Evolutionary conservation across 2,797 vertebrate genomes (phyloP), one percentile per base, ranked within the genome.

Genomic region (Phataginus tetradactyla): DNA sequence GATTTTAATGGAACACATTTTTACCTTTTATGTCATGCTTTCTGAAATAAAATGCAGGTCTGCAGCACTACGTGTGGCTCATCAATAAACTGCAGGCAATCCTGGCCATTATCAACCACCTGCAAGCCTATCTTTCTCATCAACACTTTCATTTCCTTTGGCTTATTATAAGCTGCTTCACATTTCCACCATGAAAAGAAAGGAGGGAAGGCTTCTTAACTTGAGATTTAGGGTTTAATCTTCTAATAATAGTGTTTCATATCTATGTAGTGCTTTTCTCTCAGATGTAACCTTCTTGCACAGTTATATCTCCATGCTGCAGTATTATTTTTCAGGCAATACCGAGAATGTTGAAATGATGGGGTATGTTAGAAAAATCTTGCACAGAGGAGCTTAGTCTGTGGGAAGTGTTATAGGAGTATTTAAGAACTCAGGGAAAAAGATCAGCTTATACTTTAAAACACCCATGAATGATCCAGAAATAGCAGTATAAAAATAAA

Each of bases 1-100:
- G 91, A 78, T 95, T 98, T 98, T 98, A 98, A 98, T 98, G 98
- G 98, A 98, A 98, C 98, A 98, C 97, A 13, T 98, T 98, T 98
- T 94, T 98, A 77, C 96, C 96, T 96, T 45, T 49, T 90, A 77
- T 97, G 89, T 85, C 84, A 80, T 88, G 25, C 69, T 91, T 96
- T 95, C 69, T 96, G 95, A 98, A 98, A 97, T 96, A 92, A 97
- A 97, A 95, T 42, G 86, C 81, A 71, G n/a, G 88, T 83, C 95
- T 94, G 88, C 57, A 0, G 0, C 42, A 80, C 55, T 92, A 17
- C 1, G 3, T 72, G 68, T 4, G 86, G 45, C 66, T 64, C 86
- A 97, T 98, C 61, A 92, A 81, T 93, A 94, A 96, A 97, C 95
- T 92, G 90, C 93, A 96, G 93, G 78, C 84, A 96, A 27, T 69